Evolutionary conservation across 2,113 vertebrate genomes (phyloP).

Genomic region (Speoplatyrhinus poulsoni): DNA sequence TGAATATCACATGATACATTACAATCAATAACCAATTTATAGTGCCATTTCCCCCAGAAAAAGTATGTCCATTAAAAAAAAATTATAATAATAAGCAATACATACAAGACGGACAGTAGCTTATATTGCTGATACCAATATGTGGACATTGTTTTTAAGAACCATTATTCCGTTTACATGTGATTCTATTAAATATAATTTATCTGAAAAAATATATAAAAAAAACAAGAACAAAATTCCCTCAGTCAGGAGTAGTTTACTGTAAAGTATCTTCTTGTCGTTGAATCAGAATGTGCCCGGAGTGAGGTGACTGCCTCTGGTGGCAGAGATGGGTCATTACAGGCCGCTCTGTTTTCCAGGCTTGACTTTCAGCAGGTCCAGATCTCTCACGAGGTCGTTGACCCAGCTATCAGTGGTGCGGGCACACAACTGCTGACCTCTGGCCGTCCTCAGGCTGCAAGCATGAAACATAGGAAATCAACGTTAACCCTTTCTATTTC

Average conservation of each 20-base stretch:
- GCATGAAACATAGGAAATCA: background rate
- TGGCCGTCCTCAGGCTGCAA: slow-evolving; percentile 58
- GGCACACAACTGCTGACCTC: slow-evolving; percentile 57
- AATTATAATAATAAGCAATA: accelerated
- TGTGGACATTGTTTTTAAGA: background rate
- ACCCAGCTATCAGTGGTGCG: slow-evolving; percentile 61
- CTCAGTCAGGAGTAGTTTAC: background rate
- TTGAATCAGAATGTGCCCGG: no score
- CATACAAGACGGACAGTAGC: slow-evolving; percentile 28
- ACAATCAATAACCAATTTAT: no score
- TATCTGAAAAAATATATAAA: no score
- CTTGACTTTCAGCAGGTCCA: slow-evolving; percentile 31
- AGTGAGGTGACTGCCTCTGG: background rate
- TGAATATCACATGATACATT: no score
- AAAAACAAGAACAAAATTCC: background rate
- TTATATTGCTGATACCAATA: slow-evolving; percentile 44
- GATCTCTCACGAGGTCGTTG: slow-evolving; percentile 41
- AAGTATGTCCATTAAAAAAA: background rate
- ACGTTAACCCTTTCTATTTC: background rate
- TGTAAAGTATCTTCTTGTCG: no score
- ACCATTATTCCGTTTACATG: no score
- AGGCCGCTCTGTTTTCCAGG: slow-evolving; percentile 9
- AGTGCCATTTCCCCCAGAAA: no score
- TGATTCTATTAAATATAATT: no score
- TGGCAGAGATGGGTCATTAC: slow-evolving; percentile 8